Evolutionary conservation across 2,797 vertebrate genomes (phyloP).

Genomic region (Schizopygopsis pylzovi): DNA sequence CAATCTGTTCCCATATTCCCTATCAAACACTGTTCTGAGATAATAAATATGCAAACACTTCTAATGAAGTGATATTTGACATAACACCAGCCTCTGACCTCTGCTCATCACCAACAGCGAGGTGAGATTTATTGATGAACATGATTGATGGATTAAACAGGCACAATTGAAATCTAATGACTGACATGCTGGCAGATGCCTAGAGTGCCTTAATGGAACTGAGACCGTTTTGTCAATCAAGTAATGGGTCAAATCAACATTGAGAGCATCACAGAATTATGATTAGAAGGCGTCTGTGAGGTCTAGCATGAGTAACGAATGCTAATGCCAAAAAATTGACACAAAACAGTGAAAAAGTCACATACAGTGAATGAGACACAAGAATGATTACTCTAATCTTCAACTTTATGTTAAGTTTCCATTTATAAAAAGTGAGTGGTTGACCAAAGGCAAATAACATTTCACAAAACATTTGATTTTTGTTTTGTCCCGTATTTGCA

Average conservation of each 20-base stretch:
- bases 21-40: neutral
- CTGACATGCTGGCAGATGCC: neutral
- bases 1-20: neutral
- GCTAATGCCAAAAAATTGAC: neutral
- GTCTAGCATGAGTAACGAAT: neutral
- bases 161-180: constrained; percentile 15
- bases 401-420: neutral
- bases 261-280: constrained; percentile 28
- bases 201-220: constrained; percentile 36
- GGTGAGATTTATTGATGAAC: constrained; percentile 31
- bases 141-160: constrained; percentile 26
- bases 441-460: neutral
- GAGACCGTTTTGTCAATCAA: constrained; percentile 46
- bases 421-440: neutral
- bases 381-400: neutral
- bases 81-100: constrained; percentile 40
- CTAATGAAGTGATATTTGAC: constrained; percentile 29
- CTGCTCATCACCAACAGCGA: constrained; percentile 1
- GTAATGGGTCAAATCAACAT: constrained; percentile 26
- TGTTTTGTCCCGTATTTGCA: neutral
- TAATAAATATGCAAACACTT: constrained; percentile 9
- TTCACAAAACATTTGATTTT: neutral
- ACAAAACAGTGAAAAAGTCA: neutral
- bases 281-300: constrained; percentile 2
- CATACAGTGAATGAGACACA: neutral